A percentile compares a stretch with the other conserved stretches of the same genome.
phyloP scores from a whole-genome alignment of 2,797 vertebrate species.

The Rhinogobio ventralis region DNA sequence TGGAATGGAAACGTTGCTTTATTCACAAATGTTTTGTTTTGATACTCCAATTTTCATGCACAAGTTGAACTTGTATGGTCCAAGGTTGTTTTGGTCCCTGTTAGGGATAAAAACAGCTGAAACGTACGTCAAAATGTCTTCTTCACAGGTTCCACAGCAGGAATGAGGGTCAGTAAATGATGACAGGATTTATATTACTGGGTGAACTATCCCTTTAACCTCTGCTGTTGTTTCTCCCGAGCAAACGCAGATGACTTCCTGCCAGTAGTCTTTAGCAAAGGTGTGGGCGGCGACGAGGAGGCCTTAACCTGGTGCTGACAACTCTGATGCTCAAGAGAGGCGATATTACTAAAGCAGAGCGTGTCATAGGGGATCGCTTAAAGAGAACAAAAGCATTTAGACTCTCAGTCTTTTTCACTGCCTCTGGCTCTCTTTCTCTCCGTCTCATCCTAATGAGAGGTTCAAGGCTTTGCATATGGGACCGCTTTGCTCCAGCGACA shows the following conservation, averaged over 20 bases:
- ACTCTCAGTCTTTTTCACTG: constrained; percentile 7
- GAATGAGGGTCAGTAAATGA: not conserved
- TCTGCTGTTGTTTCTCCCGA: constrained; percentile 1
- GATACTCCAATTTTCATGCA: no score
- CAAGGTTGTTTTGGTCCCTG: no score
- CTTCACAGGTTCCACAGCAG: not conserved
- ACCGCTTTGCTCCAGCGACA: constrained; percentile 34
- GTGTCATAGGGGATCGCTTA: constrained; percentile 30
- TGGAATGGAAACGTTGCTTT: no score
- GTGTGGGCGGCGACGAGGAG: not conserved
- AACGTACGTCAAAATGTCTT: not conserved
- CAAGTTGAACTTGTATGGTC: no score
- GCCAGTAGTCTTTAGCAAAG: constrained; percentile 19
- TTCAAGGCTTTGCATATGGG: constrained; percentile 47
- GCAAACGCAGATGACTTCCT: not conserved
- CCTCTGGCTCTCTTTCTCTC: constrained; percentile 41
- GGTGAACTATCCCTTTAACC: not conserved
- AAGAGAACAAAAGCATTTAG: constrained; percentile 42
- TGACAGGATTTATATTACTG: not conserved
- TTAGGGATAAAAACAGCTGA: not conserved
- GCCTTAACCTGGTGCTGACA: constrained; percentile 31
- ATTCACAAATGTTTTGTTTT: no score
- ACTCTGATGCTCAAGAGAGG: constrained; percentile 11
- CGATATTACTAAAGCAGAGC: constrained; percentile 10
- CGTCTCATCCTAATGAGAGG: constrained; percentile 35